Evolutionary conservation across 2,797 vertebrate genomes (phyloP).

Genomic region (Apogon talboti): DNA sequence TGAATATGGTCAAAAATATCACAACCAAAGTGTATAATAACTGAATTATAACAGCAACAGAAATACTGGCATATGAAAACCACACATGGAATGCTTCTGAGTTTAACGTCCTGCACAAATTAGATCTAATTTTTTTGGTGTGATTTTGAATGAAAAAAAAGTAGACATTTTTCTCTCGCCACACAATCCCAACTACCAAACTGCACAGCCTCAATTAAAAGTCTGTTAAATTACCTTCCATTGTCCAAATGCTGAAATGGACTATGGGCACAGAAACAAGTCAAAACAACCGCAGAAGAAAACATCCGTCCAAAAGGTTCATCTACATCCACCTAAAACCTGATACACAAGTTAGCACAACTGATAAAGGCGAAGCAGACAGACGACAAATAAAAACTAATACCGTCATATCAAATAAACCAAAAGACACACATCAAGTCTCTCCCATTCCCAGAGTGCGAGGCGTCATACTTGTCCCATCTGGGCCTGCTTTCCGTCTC

Average conservation of each 20-base stretch:
- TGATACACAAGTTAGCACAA: constrained; percentile 22
- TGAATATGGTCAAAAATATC: too few relatives aligned
- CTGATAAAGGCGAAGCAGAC: constrained; percentile 36
- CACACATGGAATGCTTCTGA: too few relatives aligned
- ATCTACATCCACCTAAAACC: neutral
- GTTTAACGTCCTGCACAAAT: too few relatives aligned
- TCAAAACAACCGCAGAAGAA: constrained; percentile 3
- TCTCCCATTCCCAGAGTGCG: constrained; percentile 64
- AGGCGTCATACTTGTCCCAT: constrained; percentile 81
- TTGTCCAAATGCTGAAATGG: neutral
- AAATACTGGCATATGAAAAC: too few relatives aligned
- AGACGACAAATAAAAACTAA: constrained; percentile 24
- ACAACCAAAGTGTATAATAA: too few relatives aligned
- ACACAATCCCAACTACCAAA: neutral
- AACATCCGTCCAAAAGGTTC: too few relatives aligned
- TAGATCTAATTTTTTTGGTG: too few relatives aligned
- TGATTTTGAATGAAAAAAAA: too few relatives aligned
- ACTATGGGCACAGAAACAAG: neutral
- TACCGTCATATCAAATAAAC: constrained; percentile 20
- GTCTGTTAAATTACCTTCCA: neutral
- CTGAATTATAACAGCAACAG: too few relatives aligned
- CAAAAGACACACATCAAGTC: constrained; percentile 54
- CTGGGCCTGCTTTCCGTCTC: constrained; percentile 73
- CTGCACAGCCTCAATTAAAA: neutral
- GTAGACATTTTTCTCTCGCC: neutral